phyloP scores from a whole-genome alignment of 2,797 vertebrate species.

The Poecilia wingei region DNA sequence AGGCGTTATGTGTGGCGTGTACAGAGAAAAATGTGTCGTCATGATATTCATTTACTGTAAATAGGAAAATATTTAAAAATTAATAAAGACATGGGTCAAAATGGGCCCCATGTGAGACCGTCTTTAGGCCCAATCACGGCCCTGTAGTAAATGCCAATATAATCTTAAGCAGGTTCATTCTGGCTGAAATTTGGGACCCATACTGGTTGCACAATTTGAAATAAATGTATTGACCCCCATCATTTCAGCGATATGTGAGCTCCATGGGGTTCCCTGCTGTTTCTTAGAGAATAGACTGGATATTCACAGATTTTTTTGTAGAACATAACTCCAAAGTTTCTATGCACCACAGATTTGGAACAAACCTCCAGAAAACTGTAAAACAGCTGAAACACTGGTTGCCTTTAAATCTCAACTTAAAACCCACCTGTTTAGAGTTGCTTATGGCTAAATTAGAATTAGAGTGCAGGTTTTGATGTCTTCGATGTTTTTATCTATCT shows the following conservation, averaged over 20 bases:
- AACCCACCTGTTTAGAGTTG: too few relatives aligned
- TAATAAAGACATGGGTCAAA: not conserved
- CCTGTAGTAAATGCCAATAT: not conserved
- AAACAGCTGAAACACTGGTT: too few relatives aligned
- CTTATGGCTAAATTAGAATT: too few relatives aligned
- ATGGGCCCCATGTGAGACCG: not conserved
- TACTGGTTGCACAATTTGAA: not conserved
- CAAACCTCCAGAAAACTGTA: too few relatives aligned
- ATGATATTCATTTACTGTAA: conserved; percentile 25
- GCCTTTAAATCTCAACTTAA: too few relatives aligned
- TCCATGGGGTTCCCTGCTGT: not conserved
- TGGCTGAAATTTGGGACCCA: not conserved
- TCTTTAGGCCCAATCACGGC: not conserved
- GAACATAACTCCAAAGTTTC: not conserved
- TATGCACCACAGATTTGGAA: too few relatives aligned
- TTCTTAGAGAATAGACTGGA: not conserved
- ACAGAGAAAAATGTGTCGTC: conserved; percentile 24
- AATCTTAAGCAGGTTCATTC: not conserved
- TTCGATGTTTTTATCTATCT: too few relatives aligned
- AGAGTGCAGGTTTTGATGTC: too few relatives aligned
- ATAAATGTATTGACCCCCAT: not conserved
- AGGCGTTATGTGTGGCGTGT: conserved; percentile 39
- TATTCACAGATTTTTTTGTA: not conserved
- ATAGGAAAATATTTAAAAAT: not conserved
- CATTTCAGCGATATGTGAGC: not conserved